Base-by-base conservation (phyloP, 2,888 invertebrate genomes). In the Agriopis marginaria region DNA sequence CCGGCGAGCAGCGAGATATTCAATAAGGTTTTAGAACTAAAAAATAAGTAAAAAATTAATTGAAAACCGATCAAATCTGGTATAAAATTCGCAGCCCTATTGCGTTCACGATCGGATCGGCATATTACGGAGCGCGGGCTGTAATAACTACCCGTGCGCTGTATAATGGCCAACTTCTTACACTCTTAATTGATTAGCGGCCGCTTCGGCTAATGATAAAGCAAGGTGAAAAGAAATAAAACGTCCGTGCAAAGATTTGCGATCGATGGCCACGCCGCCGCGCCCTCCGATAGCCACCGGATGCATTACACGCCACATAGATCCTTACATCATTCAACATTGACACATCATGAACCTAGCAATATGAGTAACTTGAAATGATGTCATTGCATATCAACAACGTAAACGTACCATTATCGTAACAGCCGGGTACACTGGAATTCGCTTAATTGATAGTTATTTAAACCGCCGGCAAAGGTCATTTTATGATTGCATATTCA, bases 111-210 rank as follows among this genome's bases (percentile, higher is more conserved):
- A 93, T 93, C 90, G 85, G 86, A 92, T 91, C 91, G 92, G 85
- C 88, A 89, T 92, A 91, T 93, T 93, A 91, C 90, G 89, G 88
- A 87, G 89, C 89, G 86, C 84, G 83, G 88, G 82, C 89, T 87
- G 90, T 94, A 94, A 94, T 94, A 93, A 93, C 93, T 89, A 89
- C 91, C 90, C 93, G 91, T 87, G 86, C 90, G 87, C 85, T 88
- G 89, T 89, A 91, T 94, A 94, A 94, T 93, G 89, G 92, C 90
- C 88, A 91, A 93, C 93, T 93, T 92, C 93, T 93, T 93, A 93
- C 91, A 90, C 92, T 93, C 93, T 94, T 94, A 94, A 94, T 94
- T 94, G 94, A 94, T 94, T 94, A 94, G 94, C 94, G 94, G 94
- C 92, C 90, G 91, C 91, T 89, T 87, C 87, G 91, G 84, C 90